phyloP scores from a whole-genome alignment of 1,140 invertebrate species.

The Diplogasteroides magnus region DNA sequence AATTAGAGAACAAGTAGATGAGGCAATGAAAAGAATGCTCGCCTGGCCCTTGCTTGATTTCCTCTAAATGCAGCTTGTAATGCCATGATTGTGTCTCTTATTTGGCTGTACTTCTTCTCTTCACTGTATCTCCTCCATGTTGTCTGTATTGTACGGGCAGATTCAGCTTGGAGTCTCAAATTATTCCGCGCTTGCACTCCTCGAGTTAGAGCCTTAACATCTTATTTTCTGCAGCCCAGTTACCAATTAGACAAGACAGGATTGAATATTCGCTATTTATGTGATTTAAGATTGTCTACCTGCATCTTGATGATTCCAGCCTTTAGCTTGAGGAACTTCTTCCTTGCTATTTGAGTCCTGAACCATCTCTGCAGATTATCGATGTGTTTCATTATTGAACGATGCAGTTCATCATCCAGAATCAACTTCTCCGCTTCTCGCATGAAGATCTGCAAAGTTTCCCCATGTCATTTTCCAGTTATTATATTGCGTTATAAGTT shows the following conservation, averaged over 20 bases:
- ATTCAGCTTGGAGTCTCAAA: slow-evolving; percentile 59
- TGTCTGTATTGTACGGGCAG: slow-evolving; percentile 72
- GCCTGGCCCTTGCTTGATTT: slow-evolving; percentile 22
- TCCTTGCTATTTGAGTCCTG: slow-evolving; percentile 71
- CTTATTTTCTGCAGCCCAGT: slow-evolving; percentile 62
- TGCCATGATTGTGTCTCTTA: slow-evolving; percentile 62
- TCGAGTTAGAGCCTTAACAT: slow-evolving; percentile 61
- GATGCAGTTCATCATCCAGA: slow-evolving; percentile 81
- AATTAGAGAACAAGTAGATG: too few species aligned
- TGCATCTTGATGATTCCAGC: slow-evolving; percentile 73
- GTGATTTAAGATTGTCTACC: slow-evolving; percentile 49
- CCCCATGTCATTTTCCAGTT: neutral
- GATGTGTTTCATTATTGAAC: slow-evolving; percentile 85
- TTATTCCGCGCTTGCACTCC: slow-evolving; percentile 52
- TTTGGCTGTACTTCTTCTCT: slow-evolving; percentile 66
- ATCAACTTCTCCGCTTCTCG: slow-evolving; percentile 87
- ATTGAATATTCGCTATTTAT: slow-evolving; percentile 4
- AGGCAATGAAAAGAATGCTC: neutral
- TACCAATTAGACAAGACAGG: too few species aligned
- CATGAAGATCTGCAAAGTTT: slow-evolving; percentile 69
- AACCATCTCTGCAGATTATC: slow-evolving; percentile 80
- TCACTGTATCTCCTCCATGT: slow-evolving; percentile 68
- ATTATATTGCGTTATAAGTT: slow-evolving; percentile 9
- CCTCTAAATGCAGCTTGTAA: slow-evolving; percentile 66
- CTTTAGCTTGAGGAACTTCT: slow-evolving; percentile 70